phyloP scores from a whole-genome alignment of 2,113 vertebrate species.

The Henicopernis longicauda region DNA sequence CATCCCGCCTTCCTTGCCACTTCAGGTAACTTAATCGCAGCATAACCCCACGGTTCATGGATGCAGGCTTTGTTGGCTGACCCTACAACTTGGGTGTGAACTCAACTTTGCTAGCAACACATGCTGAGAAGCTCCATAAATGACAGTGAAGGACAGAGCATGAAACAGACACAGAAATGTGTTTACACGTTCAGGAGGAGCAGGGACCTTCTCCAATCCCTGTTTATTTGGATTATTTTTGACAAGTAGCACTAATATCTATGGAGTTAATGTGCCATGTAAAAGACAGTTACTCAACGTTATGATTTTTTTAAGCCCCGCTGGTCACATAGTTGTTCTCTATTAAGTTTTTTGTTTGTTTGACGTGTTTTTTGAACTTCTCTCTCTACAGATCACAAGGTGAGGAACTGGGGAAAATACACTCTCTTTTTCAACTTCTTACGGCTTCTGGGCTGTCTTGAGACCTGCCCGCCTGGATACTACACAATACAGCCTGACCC shows the following conservation, averaged over 20 bases:
- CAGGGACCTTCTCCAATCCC: neutral
- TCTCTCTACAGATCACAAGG: neutral
- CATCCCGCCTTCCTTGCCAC: neutral
- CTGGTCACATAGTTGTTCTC: neutral
- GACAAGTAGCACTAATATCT: neutral
- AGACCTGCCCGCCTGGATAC: neutral
- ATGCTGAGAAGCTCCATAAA: constrained; percentile 23
- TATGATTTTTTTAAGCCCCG: neutral
- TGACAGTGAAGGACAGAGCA: constrained; percentile 48
- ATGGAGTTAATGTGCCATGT: neutral
- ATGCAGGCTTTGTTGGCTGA: neutral
- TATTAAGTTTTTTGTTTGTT: neutral
- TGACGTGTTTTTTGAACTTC: neutral
- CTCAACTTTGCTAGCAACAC: neutral
- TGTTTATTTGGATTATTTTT: neutral
- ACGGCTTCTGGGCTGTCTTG: neutral
- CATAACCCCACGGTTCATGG: neutral
- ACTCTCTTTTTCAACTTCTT: neutral
- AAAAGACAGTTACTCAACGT: neutral
- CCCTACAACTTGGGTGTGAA: neutral
- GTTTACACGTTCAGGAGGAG: neutral
- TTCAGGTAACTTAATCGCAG: neutral
- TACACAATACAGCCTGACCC: neutral
- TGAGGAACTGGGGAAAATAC: neutral
- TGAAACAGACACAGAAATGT: constrained; percentile 42